Conservation (phyloP, 2,797 vertebrate species). For the Sebastes taczanowskii region DNA sequence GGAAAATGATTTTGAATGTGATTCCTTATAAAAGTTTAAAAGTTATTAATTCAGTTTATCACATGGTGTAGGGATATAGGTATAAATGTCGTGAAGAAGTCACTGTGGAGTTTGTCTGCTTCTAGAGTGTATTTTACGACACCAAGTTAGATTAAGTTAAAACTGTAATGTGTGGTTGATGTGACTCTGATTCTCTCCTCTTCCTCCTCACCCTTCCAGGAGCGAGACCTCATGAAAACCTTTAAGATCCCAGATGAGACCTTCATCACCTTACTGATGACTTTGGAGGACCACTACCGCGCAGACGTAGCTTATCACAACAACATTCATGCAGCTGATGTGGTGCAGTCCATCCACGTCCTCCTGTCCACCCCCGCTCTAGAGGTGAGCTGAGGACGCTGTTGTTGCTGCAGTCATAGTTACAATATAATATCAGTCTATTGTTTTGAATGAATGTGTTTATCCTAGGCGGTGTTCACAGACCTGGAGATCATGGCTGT, state of each 20-base stretch:
- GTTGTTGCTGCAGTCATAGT: background rate
- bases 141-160: background rate
- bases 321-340: constrained; percentile 93
- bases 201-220: constrained; percentile 72
- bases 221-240: constrained; percentile 91
- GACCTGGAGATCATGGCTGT: constrained; percentile 93
- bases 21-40: background rate
- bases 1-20: background rate
- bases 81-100: background rate
- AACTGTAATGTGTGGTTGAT: background rate
- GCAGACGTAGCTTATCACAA: constrained; percentile 93
- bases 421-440: background rate
- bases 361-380: constrained; percentile 91
- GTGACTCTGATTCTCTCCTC: background rate
- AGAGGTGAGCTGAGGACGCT: constrained; percentile 79
- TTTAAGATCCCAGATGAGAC: constrained; percentile 90
- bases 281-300: constrained; percentile 93
- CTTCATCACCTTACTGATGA: constrained; percentile 93
- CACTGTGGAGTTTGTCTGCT: background rate
- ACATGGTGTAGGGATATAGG: background rate
- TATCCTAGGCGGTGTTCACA: constrained; percentile 90
- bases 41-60: background rate
- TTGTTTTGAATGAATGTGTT: background rate
- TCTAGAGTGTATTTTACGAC: background rate
- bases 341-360: constrained; percentile 93